These are phyloP conservation scores for Apotomis turbidana DNA, from an alignment of 2,888 invertebrate species.

Conservation along the genomic window DNA sequence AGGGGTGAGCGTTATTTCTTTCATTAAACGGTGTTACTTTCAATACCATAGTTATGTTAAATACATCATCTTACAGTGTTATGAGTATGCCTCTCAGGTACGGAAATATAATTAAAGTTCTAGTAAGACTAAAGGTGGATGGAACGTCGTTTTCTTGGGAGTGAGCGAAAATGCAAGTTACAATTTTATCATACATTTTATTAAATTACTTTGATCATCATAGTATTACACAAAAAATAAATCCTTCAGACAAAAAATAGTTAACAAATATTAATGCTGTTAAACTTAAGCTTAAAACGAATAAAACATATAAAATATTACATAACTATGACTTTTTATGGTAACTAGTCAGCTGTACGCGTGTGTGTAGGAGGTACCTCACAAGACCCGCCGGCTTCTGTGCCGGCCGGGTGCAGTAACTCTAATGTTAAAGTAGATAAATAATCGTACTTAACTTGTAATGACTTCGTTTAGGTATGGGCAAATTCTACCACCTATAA, in stretches of 20 bases:
- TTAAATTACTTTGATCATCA: not conserved
- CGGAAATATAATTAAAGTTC: no score
- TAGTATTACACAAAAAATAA: not conserved
- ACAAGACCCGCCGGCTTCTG: no score
- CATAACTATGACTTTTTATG: slow-evolving; percentile 5
- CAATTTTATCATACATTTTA: not conserved
- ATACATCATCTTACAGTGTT: no score
- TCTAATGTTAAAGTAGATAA: no score
- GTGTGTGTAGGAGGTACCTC: slow-evolving; percentile 25
- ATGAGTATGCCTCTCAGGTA: no score
- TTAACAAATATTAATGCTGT: not conserved
- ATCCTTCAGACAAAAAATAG: not conserved
- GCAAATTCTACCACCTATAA: no score
- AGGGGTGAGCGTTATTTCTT: no score
- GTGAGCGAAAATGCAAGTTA: not conserved
- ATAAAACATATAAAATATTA: slow-evolving; percentile 5
- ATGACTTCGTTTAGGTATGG: no score
- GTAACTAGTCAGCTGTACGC: slow-evolving; percentile 25
- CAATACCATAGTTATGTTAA: no score
- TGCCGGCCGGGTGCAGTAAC: no score
- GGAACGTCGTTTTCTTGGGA: not conserved
- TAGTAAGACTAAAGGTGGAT: not conserved
- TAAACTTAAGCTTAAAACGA: slow-evolving; percentile 9
- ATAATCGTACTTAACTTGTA: no score
- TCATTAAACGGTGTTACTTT: no score